These are phyloP conservation scores for Copidosoma aretas DNA, from an alignment of 2,888 invertebrate genomes.

Conservation along the genomic window DNA sequence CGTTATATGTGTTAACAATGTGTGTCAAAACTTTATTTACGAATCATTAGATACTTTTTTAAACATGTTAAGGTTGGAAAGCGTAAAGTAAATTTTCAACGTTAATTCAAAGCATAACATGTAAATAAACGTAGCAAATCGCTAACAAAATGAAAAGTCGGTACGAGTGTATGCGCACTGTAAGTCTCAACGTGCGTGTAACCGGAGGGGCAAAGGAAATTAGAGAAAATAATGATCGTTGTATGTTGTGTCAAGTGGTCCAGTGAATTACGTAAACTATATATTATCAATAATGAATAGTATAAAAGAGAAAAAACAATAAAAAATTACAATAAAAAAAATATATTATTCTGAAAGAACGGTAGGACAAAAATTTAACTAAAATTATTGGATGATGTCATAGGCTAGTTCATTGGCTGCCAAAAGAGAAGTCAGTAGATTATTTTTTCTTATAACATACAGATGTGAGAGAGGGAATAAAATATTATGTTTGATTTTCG, in stretches of 20 bases:
- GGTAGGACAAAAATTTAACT: slow-evolving; percentile 10
- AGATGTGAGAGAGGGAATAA: not conserved
- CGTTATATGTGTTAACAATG: not conserved
- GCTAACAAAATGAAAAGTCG: not conserved
- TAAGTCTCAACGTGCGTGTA: no score
- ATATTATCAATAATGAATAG: slow-evolving; percentile 14
- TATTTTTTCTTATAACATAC: not conserved
- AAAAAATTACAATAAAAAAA: not conserved
- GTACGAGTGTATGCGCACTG: not conserved
- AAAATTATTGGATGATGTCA: slow-evolving; percentile 32
- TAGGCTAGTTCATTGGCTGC: slow-evolving; percentile 26
- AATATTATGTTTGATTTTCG: not conserved
- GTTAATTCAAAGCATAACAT: not conserved
- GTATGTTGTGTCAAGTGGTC: slow-evolving; percentile 24
- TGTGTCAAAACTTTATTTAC: not conserved
- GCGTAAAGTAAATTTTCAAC: slow-evolving; percentile 4
- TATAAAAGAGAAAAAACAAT: slow-evolving; percentile 4
- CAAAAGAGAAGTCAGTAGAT: not conserved
- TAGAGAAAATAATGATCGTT: not conserved
- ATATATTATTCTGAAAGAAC: not conserved
- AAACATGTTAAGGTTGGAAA: slow-evolving; percentile 12
- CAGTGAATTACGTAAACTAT: slow-evolving; percentile 24
- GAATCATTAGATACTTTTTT: not conserved
- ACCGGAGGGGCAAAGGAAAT: not conserved
- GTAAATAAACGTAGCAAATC: slow-evolving; percentile 24